These are phyloP conservation scores for Siderastrea siderea DNA, from an alignment of 92 coral and sea anemone genomes.

Conservation along the genomic window DNA sequence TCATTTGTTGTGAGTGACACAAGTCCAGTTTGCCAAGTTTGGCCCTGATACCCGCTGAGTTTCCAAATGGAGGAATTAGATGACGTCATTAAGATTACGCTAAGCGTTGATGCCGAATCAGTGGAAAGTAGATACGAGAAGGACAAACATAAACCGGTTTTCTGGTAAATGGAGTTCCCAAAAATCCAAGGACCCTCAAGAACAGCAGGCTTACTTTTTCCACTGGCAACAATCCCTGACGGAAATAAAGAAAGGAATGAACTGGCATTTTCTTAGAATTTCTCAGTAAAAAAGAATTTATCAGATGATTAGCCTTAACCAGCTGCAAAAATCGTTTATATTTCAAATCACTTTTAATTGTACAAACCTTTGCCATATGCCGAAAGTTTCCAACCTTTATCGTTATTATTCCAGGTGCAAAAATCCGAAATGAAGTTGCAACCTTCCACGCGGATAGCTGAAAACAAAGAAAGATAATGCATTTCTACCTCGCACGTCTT, in stretches of 20 bases:
- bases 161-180: conserved; percentile 24
- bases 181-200: conserved; percentile 71
- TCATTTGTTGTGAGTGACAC: conserved; percentile 53
- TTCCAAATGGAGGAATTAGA: conserved; percentile 65
- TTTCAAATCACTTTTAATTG: neutral
- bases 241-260: neutral
- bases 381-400: conserved; percentile 34
- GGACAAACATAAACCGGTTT: conserved; percentile 68
- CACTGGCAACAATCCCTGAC: conserved; percentile 1
- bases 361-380: conserved; percentile 6
- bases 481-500: neutral
- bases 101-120: conserved; percentile 51
- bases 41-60: conserved; percentile 76
- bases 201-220: neutral
- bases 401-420: conserved; percentile 22
- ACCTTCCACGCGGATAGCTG: conserved; percentile 22
- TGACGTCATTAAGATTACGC: conserved; percentile 43
- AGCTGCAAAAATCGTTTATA: too few species aligned
- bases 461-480: neutral
- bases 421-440: conserved; percentile 28
- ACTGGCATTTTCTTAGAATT: neutral
- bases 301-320: too few species aligned
- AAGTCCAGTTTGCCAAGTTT: conserved; percentile 68
- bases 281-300: neutral
- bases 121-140: conserved; percentile 74